These are phyloP conservation scores for Copsychus sechellarum DNA, from an alignment of 2,113 vertebrate genomes.

Conservation along the genomic window DNA sequence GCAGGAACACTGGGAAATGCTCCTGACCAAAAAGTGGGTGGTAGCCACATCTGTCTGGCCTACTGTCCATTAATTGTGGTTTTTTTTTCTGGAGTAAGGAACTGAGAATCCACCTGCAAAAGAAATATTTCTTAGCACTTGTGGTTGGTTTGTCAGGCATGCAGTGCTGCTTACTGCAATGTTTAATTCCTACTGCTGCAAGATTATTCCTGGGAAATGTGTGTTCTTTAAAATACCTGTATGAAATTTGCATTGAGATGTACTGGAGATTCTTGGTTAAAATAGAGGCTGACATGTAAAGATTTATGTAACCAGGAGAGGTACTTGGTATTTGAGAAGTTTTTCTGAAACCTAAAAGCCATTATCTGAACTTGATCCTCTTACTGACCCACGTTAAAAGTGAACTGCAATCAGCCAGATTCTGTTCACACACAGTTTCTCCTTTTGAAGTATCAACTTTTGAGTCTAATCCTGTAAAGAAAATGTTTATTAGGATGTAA, in stretches of 20 bases:
- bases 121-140: neutral
- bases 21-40: neutral
- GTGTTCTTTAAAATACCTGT: neutral
- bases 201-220: neutral
- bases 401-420: neutral
- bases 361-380: neutral
- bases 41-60: neutral
- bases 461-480: neutral
- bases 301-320: neutral
- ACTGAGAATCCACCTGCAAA: neutral
- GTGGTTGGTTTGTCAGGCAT: neutral
- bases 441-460: neutral
- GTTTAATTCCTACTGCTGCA: neutral
- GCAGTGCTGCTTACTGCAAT: neutral
- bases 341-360: constrained; percentile 20
- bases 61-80: neutral
- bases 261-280: neutral
- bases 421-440: neutral
- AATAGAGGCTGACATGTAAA: constrained; percentile 6
- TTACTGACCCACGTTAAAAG: neutral
- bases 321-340: neutral
- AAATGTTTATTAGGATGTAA: neutral
- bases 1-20: neutral
- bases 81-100: neutral
- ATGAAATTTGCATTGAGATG: neutral